A percentile compares a stretch with the other conserved stretches of the same genome.
Evolutionary conservation across 2,888 invertebrate species (phyloP).

Genomic region (Dorcus hopei): DNA sequence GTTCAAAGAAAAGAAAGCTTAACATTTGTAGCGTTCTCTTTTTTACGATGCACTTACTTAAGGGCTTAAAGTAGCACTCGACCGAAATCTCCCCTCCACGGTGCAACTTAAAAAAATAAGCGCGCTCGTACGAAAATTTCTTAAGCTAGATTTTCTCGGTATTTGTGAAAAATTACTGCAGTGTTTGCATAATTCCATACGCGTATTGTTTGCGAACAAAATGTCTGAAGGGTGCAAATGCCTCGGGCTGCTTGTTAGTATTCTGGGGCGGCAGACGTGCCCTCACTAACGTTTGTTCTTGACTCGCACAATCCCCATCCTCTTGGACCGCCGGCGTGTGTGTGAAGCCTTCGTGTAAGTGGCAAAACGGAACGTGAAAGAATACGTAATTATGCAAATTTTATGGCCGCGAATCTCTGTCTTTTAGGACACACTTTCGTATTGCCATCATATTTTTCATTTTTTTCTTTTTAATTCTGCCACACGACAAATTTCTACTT

Average conservation of each 20-base stretch:
- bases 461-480: no score
- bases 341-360: background rate
- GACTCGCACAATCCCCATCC: constrained; percentile 9
- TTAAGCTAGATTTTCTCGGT: constrained; percentile 8
- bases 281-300: constrained; percentile 21
- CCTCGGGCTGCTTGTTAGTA: constrained; percentile 35
- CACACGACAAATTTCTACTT: no score
- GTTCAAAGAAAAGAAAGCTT: no score
- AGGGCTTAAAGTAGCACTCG: no score
- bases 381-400: constrained; percentile 2
- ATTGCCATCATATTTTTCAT: no score
- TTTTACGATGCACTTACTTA: no score
- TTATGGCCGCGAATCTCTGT: background rate
- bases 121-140: no score
- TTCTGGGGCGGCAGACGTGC: constrained; percentile 26
- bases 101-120: no score
- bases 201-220: constrained; percentile 36
- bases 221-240: constrained; percentile 32
- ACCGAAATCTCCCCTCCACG: no score
- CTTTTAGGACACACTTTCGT: no score
- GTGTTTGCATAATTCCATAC: constrained; percentile 34
- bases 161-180: constrained; percentile 31
- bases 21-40: background rate
- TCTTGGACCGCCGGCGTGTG: background rate
- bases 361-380: background rate